phyloP scores from a whole-genome alignment of 2,113 vertebrate species.

The Nicator chloris region DNA sequence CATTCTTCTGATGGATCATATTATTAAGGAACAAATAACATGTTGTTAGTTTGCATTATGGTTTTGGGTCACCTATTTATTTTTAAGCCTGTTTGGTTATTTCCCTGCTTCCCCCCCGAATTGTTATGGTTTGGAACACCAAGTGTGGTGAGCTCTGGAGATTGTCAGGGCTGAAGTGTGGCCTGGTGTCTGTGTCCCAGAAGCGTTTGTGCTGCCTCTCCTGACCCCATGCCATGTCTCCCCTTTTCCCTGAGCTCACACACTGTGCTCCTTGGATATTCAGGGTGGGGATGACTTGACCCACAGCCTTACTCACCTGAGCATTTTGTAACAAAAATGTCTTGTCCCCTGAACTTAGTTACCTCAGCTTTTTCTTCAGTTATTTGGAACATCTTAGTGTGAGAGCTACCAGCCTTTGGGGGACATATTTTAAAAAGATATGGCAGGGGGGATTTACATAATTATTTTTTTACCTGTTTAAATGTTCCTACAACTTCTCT shows the following conservation, averaged over 20 bases:
- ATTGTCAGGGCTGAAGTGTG: neutral
- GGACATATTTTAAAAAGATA: neutral
- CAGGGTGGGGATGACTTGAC: neutral
- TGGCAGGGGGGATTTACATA: rapidly evolving
- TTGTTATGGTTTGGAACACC: neutral
- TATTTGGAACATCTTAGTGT: neutral
- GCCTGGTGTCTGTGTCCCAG: neutral
- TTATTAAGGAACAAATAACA: neutral
- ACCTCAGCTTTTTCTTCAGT: neutral
- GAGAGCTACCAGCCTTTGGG: neutral
- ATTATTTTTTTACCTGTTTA: neutral
- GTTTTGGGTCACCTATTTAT: neutral
- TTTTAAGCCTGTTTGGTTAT: neutral
- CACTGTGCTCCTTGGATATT: neutral
- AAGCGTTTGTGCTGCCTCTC: neutral
- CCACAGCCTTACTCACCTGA: neutral
- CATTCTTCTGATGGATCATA: neutral
- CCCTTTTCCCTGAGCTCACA: neutral
- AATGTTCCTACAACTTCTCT: neutral
- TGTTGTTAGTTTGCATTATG: neutral
- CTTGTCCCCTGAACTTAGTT: neutral
- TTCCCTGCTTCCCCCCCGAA: neutral
- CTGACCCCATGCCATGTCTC: neutral
- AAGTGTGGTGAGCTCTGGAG: neutral
- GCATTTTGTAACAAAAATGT: neutral